Conservation (phyloP, 2,113 vertebrate genomes). For the Pan paniscus region DNA sequence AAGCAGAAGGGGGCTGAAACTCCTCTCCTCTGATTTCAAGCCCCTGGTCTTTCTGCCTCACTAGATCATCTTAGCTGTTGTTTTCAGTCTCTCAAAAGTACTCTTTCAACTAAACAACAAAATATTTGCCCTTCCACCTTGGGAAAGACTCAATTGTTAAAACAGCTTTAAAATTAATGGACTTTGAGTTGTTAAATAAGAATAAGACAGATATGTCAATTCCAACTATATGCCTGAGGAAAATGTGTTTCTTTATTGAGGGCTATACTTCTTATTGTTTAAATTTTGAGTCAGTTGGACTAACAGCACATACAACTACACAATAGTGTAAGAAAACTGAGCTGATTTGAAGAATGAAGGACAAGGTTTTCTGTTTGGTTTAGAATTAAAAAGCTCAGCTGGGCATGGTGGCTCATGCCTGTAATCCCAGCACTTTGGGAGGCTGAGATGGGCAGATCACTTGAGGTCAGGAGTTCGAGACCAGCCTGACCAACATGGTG, state of each 20-base stretch:
- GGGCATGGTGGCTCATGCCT: no score
- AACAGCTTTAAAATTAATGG: constrained; percentile 5
- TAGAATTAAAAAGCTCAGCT: neutral
- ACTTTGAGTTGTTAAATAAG: neutral
- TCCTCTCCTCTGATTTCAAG: neutral
- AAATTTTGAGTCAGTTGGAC: neutral
- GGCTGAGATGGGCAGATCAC: no score
- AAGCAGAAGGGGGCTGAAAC: neutral
- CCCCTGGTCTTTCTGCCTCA: neutral
- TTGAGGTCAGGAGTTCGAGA: no score
- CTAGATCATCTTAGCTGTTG: neutral
- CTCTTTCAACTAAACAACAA: neutral
- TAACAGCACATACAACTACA: neutral
- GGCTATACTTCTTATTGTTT: neutral
- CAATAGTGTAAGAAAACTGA: neutral
- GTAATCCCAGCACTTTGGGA: no score
- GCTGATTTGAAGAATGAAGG: neutral
- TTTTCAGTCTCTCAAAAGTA: neutral
- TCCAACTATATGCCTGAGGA: neutral
- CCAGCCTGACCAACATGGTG: no score
- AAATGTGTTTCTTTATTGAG: neutral
- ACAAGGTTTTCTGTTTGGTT: neutral
- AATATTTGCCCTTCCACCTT: neutral
- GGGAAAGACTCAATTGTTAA: neutral
- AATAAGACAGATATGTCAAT: neutral